phyloP scores from a whole-genome alignment of 1,140 invertebrate species.

The Drosophila albomicans region DNA sequence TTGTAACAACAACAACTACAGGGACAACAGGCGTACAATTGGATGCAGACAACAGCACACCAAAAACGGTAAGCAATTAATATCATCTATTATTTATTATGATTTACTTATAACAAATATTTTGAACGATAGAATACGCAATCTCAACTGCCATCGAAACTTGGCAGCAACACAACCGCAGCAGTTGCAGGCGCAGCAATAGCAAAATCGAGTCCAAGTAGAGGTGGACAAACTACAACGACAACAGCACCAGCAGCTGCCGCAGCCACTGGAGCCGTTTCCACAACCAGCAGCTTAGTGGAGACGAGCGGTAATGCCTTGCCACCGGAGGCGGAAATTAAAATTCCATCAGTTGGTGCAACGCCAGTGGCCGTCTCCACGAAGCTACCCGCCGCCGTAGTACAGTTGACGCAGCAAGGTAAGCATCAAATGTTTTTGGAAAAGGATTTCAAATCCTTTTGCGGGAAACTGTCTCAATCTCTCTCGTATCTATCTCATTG shows the following conservation, averaged over 20 bases:
- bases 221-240: conserved; percentile 31
- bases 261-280: conserved; percentile 29
- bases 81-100: not conserved
- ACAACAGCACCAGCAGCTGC: conserved; percentile 37
- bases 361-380: conserved; percentile 88
- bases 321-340: conserved; percentile 86
- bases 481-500: conserved; percentile 50
- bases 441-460: not conserved
- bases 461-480: conserved; percentile 15
- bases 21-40: conserved; percentile 45
- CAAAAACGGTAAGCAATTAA: conserved; percentile 64
- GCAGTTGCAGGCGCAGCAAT: conserved; percentile 13
- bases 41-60: conserved; percentile 47
- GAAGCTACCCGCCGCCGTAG: conserved; percentile 87
- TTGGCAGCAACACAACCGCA: conserved; percentile 44
- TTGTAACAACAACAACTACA: conserved; percentile 40
- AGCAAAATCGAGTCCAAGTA: conserved; percentile 44
- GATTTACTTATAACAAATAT: not conserved
- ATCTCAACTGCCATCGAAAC: conserved; percentile 74
- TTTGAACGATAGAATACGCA: conserved; percentile 67
- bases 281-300: conserved; percentile 35
- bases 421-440: conserved; percentile 45
- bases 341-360: conserved; percentile 87
- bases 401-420: conserved; percentile 87
- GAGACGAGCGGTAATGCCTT: conserved; percentile 72